phyloP scores from a whole-genome alignment of 2,797 vertebrate genomes.

The Synaphobranchus kaupii region DNA sequence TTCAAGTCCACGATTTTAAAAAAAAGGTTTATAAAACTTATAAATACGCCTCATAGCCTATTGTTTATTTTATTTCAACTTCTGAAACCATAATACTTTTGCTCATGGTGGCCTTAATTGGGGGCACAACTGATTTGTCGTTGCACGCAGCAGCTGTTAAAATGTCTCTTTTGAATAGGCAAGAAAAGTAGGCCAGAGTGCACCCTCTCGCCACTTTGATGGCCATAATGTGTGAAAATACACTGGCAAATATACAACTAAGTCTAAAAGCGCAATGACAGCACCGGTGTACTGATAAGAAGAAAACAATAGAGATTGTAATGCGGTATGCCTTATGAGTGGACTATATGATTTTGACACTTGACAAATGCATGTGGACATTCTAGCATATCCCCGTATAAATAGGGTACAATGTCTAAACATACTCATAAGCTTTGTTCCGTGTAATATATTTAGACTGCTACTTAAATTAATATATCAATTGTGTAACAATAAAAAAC shows the following conservation, averaged over 20 bases:
- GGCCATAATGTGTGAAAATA: constrained; percentile 13
- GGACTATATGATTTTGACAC: not conserved
- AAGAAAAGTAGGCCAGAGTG: constrained; percentile 48
- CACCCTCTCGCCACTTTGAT: constrained; percentile 18
- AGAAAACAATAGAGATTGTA: not conserved
- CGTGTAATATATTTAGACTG: not conserved
- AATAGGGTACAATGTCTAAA: not conserved
- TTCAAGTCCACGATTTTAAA: not conserved
- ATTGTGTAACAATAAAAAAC: not conserved
- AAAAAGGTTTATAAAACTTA: constrained; percentile 15
- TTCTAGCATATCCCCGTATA: not conserved
- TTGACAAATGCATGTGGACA: constrained; percentile 9
- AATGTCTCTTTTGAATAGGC: constrained; percentile 32
- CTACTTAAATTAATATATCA: not conserved
- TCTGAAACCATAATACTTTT: not conserved
- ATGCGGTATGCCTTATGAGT: not conserved
- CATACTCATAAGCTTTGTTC: not conserved
- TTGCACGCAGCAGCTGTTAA: constrained; percentile 33
- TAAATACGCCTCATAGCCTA: not conserved
- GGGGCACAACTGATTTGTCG: constrained; percentile 10
- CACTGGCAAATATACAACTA: not conserved
- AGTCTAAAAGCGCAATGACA: constrained; percentile 9
- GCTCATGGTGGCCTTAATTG: constrained; percentile 5
- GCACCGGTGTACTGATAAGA: not conserved
- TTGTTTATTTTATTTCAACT: not conserved